A percentile compares a stretch with the other conserved stretches of the same genome.
Evolutionary conservation across 2,113 vertebrate genomes (phyloP).

Genomic region (Upupa epops): DNA sequence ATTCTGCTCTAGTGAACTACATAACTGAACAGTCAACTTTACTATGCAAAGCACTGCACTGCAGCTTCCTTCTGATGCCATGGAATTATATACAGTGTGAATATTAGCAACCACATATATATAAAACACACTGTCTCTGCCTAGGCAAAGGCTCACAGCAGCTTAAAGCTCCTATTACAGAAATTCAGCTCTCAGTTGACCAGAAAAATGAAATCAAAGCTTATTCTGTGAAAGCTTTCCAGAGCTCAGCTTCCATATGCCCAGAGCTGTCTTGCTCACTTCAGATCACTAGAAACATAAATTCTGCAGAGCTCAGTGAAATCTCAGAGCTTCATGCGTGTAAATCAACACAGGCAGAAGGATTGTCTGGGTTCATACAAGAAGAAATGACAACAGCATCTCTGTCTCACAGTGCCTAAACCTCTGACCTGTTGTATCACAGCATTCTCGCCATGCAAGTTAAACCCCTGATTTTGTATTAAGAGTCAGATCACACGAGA

Average conservation of each 20-base stretch:
- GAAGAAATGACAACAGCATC: neutral
- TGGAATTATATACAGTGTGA: neutral
- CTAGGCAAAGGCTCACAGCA: neutral
- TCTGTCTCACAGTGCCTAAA: neutral
- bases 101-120: neutral
- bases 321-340: neutral
- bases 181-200: neutral
- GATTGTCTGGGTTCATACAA: neutral
- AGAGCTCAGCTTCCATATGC: neutral
- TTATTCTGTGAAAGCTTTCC: neutral
- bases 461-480: neutral
- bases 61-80: neutral
- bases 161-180: neutral
- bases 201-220: neutral
- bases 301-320: neutral
- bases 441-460: neutral
- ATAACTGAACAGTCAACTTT: neutral
- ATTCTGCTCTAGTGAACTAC: neutral
- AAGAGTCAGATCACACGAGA: neutral
- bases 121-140: neutral
- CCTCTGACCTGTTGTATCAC: neutral
- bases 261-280: neutral
- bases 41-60: neutral
- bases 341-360: neutral
- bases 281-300: neutral